Conservation (phyloP, 2,888 invertebrate species). For the Hirtodrosophila confusa region DNA sequence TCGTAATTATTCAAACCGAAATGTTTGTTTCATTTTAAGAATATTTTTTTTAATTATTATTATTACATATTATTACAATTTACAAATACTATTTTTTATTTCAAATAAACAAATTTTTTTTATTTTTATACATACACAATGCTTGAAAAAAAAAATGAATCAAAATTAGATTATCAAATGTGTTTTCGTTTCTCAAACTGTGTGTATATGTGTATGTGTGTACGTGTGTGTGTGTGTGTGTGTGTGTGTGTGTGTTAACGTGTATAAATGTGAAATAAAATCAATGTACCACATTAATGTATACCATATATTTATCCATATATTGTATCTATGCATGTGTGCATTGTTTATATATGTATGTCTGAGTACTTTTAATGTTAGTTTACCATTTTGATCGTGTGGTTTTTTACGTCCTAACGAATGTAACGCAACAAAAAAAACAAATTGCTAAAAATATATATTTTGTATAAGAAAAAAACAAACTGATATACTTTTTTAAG, state of each 20-base stretch:
- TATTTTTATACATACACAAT: slow-evolving; percentile 68
- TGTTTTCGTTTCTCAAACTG: slow-evolving; percentile 20
- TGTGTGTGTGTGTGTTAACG: slow-evolving; percentile 5
- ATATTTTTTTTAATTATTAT: slow-evolving; percentile 47
- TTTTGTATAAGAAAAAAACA: slow-evolving; percentile 62
- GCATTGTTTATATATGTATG: background rate
- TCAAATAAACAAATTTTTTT: slow-evolving; percentile 63
- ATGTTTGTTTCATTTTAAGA: slow-evolving; percentile 61
- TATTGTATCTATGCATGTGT: slow-evolving; percentile 3
- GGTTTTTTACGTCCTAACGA: slow-evolving; percentile 58
- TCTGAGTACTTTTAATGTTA: slow-evolving; percentile 44
- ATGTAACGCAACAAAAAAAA: slow-evolving; percentile 40
- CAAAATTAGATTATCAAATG: slow-evolving; percentile 25
- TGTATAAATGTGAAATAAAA: slow-evolving; percentile 1
- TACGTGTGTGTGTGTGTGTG: slow-evolving; percentile 13
- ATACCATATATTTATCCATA: slow-evolving; percentile 2
- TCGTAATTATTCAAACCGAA: slow-evolving; percentile 33
- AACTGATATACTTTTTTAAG: slow-evolving; percentile 16
- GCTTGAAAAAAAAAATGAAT: slow-evolving; percentile 25
- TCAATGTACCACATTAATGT: slow-evolving; percentile 16
- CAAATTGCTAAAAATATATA: slow-evolving; percentile 59
- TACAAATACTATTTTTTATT: slow-evolving; percentile 37
- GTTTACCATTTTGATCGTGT: slow-evolving; percentile 51
- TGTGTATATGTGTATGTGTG: background rate
- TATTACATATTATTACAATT: slow-evolving; percentile 30